A percentile compares a stretch with the other conserved stretches of the same genome.
These are phyloP conservation scores for Acomys russatus DNA, from an alignment of 2,797 vertebrate genomes.

Conservation along the genomic window DNA sequence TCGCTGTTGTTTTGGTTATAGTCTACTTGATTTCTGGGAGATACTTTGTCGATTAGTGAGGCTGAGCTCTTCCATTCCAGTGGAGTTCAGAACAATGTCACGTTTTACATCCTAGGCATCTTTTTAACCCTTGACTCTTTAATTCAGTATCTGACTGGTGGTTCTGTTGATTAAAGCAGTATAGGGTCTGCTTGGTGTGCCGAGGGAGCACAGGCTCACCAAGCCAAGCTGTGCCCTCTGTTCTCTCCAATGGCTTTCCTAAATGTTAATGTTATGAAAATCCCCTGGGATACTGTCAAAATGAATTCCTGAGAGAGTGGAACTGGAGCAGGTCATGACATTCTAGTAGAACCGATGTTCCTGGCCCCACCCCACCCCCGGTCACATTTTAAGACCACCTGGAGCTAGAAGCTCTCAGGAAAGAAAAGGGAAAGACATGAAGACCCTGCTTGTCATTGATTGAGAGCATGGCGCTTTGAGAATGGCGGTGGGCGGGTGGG, in stretches of 20 bases:
- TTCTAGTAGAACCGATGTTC: not conserved
- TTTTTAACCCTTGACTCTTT: not conserved
- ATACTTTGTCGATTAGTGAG: slow-evolving; percentile 5
- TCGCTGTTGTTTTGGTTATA: not conserved
- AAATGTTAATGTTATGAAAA: not conserved
- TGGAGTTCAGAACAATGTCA: not conserved
- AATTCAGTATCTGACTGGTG: not conserved
- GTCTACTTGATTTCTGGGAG: not conserved
- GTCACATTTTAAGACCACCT: not conserved
- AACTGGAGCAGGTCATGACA: not conserved
- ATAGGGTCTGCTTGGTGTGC: not conserved
- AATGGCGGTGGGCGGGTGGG: not conserved
- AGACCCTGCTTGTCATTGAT: not conserved
- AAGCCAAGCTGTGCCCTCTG: not conserved
- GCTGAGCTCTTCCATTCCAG: not conserved
- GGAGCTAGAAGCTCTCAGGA: not conserved
- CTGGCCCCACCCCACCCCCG: not conserved
- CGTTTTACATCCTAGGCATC: no score
- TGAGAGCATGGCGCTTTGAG: not conserved
- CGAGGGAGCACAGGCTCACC: not conserved
- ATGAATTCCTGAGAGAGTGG: not conserved
- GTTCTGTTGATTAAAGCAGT: not conserved
- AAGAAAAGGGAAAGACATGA: not conserved
- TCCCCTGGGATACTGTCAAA: not conserved
- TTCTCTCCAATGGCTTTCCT: not conserved